phyloP scores from a whole-genome alignment of 2,113 vertebrate genomes.

The Maccullochella peelii region DNA sequence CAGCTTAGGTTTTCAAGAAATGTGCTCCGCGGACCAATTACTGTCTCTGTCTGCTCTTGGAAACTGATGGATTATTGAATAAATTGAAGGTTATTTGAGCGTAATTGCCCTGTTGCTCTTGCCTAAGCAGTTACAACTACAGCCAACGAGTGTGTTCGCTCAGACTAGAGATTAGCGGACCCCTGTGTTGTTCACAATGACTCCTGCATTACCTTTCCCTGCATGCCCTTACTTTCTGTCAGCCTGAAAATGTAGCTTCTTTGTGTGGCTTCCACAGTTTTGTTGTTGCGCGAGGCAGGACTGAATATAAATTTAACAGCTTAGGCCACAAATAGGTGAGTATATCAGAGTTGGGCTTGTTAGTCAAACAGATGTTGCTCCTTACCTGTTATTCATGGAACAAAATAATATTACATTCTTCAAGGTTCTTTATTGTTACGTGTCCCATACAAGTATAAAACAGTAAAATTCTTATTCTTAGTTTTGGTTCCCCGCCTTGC shows the following conservation, averaged over 20 bases:
- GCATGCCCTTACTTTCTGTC: background rate
- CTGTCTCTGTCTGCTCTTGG: constrained; percentile 39
- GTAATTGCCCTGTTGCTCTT: constrained; percentile 44
- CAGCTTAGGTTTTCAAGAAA: constrained; percentile 4
- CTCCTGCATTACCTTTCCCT: background rate
- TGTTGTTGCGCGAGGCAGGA: background rate
- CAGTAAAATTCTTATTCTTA: too few species aligned
- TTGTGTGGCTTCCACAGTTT: background rate
- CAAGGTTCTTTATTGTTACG: too few species aligned
- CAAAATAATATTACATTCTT: too few species aligned
- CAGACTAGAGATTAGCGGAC: background rate
- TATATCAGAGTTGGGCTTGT: constrained; percentile 10
- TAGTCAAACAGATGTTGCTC: background rate
- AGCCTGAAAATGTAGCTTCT: constrained; percentile 8
- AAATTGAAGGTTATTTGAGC: constrained; percentile 50
- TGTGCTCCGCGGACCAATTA: constrained; percentile 51
- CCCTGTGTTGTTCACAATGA: background rate
- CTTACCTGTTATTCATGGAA: background rate
- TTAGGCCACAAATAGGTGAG: constrained; percentile 12
- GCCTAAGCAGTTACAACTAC: constrained; percentile 15
- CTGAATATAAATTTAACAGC: constrained; percentile 1
- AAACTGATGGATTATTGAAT: constrained; percentile 53
- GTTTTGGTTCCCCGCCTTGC: too few species aligned
- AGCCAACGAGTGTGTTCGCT: constrained; percentile 29
- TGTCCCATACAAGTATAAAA: too few species aligned